Evolutionary conservation across 1,140 invertebrate genomes (phyloP).

Genomic region (Bombus breviceps): DNA sequence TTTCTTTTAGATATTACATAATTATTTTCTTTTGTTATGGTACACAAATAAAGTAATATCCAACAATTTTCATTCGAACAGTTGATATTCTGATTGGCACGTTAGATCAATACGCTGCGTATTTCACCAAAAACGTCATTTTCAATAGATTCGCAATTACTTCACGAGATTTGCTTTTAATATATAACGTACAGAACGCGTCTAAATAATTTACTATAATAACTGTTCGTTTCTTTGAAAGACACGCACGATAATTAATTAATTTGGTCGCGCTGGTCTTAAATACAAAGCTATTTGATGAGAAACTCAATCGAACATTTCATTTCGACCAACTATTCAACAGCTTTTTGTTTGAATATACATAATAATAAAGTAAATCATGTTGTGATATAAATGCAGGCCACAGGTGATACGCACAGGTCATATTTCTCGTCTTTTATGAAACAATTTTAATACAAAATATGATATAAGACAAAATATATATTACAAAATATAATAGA

Average conservation of each 20-base stretch:
- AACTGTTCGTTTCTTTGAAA: not conserved
- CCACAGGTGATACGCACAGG: no score
- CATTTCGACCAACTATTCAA: not conserved
- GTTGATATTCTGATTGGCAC: conserved; percentile 3
- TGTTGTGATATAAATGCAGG: not conserved
- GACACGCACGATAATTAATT: conserved; percentile 13
- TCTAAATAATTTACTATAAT: conserved; percentile 4
- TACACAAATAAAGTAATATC: not conserved
- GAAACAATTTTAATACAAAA: no score
- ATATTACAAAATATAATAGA: no score
- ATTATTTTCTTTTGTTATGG: no score
- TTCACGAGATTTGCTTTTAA: not conserved
- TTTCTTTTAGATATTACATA: no score
- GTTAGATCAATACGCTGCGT: not conserved
- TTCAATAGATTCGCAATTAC: not conserved
- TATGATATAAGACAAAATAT: no score
- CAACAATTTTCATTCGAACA: conserved; percentile 1
- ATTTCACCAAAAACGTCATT: conserved; percentile 6
- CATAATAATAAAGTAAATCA: not conserved
- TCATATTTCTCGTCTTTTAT: no score
- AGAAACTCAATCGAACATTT: not conserved
- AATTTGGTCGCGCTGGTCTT: not conserved
- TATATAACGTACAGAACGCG: not conserved
- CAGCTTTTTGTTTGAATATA: not conserved
- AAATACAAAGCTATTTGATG: not conserved